Conservation (phyloP, 1,140 invertebrate genomes). For the Aplysia californica region DNA sequence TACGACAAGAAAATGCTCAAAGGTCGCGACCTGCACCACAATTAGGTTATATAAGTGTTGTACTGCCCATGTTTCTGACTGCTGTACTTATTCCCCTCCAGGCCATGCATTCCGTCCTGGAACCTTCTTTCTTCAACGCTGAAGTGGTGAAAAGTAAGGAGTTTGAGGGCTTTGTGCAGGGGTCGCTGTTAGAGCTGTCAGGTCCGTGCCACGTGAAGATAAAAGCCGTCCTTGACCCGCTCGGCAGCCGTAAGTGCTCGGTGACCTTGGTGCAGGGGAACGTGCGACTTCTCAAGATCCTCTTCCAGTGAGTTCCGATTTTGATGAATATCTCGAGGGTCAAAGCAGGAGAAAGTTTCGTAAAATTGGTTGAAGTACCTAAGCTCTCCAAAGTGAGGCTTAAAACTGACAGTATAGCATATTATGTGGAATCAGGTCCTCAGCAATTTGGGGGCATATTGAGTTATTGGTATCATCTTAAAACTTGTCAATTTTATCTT, state of each 20-base stretch:
- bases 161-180: not conserved
- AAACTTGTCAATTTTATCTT: too few relatives aligned
- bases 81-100: not conserved
- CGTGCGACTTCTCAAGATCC: not conserved
- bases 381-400: not conserved
- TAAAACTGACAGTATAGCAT: not conserved
- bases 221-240: not conserved
- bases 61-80: not conserved
- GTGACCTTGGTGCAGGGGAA: slow-evolving; percentile 8
- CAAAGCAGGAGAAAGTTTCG: not conserved
- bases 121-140: not conserved
- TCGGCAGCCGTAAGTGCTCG: slow-evolving; percentile 6
- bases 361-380: not conserved
- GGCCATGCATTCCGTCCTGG: not conserved
- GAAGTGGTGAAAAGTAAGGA: not conserved
- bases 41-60: not conserved
- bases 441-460: not conserved
- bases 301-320: not conserved
- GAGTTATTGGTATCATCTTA: not conserved
- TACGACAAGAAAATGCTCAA: not conserved
- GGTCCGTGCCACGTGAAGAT: not conserved
- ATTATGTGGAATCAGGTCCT: not conserved
- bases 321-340: not conserved
- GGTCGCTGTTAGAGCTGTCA: not conserved
- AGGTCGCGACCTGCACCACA: not conserved